Conservation (phyloP, 2,113 vertebrate genomes). For the Aythya baeri region DNA sequence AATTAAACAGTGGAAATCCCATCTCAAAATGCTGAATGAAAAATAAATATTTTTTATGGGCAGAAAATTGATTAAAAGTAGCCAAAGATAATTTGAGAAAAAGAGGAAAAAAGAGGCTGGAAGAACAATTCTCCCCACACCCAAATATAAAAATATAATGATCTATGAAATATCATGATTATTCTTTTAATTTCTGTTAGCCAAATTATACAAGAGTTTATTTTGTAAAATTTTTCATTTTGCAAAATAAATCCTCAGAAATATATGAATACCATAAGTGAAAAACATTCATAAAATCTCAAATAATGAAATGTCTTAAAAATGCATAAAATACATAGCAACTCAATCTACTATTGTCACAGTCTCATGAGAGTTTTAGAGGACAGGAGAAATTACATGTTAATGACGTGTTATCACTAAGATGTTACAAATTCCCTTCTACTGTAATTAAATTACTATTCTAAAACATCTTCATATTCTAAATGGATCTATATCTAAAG, state of each 20-base stretch:
- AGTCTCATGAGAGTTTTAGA: conserved; percentile 48
- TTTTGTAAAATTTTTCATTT: neutral
- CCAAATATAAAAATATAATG: neutral
- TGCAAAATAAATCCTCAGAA: neutral
- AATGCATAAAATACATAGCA: neutral
- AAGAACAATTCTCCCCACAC: neutral
- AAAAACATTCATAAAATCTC: neutral
- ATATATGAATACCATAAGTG: neutral
- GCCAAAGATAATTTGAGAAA: neutral
- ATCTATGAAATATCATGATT: neutral
- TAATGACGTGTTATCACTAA: neutral
- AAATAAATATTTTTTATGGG: neutral
- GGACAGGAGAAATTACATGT: neutral
- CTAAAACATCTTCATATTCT: neutral
- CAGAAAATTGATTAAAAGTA: neutral
- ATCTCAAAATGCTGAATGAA: neutral
- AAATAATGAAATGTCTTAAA: neutral
- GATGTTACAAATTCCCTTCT: neutral
- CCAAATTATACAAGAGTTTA: neutral
- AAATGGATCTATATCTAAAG: conserved; percentile 9
- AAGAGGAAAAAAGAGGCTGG: neutral
- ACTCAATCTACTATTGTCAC: neutral
- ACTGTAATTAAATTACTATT: neutral
- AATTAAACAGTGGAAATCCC: conserved; percentile 5
- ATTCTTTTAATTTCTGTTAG: neutral